Evolutionary conservation across 2,797 vertebrate species (phyloP), one percentile per base, ranked within the genome.

Genomic region (Sternarchorhynchus goeldii): DNA sequence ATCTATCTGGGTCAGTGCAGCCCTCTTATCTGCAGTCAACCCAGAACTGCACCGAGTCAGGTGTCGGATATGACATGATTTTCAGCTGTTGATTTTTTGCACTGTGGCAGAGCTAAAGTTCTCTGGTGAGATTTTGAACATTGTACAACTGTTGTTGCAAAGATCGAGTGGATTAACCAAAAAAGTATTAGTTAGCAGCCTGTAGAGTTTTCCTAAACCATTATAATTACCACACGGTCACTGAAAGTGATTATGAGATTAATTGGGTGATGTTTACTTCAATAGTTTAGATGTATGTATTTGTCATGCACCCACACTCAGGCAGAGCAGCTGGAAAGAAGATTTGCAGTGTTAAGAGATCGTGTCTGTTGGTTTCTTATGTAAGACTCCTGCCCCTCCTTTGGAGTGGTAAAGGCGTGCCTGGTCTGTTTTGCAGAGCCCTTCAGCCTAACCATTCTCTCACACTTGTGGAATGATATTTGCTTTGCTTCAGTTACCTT

Each of bases 351-450:
- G 50, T 76, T 66, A 29, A 29, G 34, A 75, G 74, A 73, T 75
- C 58, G 64, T 76, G 77, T 77, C 74, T 77, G 56, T 62, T 41
- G 76, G 34, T 55, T 77, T 50, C 10, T 50, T 83, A 76, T 76
- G 66, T 63, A 78, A 75, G 41, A 1, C 41, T 25, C 36, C 55
- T 18, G 10, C 74, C 53, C n/a, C 32, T 41, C 5, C 41, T 29
- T 56, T 70, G 25, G 41, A 69, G 66, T 60, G 10, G 32, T 32
- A 62, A 66, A 73, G 82, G 76, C 20, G 36, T 72, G 36, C 60
- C 72, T 55, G 45, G 39, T 57, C 29, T 55, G 67, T 67, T 56
- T 31, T 34, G 56, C 59, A 65, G 67, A 41, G 45, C 10, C n/a
- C 66, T 21, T 25, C 65, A 64, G 45, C 65, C 64, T 73, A 31